A percentile compares a stretch with the other conserved stretches of the same genome.
These are phyloP conservation scores for Magallana nippona DNA, from an alignment of 2,888 invertebrate species.

Conservation along the genomic window DNA sequence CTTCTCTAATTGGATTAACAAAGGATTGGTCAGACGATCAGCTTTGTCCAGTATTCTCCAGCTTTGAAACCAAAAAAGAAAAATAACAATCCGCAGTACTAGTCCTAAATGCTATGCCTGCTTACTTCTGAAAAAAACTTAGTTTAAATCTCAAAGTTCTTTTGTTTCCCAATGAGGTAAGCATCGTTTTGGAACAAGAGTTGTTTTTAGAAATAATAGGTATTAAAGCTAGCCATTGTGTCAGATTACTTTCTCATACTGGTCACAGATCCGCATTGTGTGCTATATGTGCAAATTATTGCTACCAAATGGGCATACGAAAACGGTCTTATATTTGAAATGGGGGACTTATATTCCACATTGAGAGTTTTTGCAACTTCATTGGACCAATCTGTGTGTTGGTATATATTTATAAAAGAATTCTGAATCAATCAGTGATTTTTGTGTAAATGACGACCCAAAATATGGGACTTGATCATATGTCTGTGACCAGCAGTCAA, in stretches of 20 bases:
- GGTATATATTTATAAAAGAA: not conserved
- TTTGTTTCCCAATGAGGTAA: slow-evolving; percentile 20
- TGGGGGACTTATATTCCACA: not conserved
- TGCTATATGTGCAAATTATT: not conserved
- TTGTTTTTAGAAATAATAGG: slow-evolving; percentile 31
- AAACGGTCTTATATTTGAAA: too few relatives aligned
- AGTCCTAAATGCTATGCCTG: not conserved
- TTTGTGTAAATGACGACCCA: not conserved
- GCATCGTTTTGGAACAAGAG: slow-evolving; percentile 30
- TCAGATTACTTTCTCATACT: slow-evolving; percentile 8
- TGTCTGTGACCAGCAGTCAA: not conserved
- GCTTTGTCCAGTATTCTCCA: slow-evolving; percentile 19
- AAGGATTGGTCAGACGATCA: not conserved
- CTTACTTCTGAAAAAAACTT: not conserved
- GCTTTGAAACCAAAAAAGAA: not conserved
- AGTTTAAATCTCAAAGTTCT: slow-evolving; percentile 12
- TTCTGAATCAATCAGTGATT: not conserved
- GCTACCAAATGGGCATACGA: too few relatives aligned
- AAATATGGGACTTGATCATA: slow-evolving; percentile 33
- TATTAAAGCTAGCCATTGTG: slow-evolving; percentile 11
- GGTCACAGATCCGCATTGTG: not conserved
- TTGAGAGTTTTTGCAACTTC: not conserved
- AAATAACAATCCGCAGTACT: not conserved
- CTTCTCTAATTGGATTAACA: slow-evolving; percentile 28
- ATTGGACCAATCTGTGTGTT: not conserved